Evolutionary conservation across 2,797 vertebrate genomes (phyloP).

Genomic region (Jordanella pulchra): DNA sequence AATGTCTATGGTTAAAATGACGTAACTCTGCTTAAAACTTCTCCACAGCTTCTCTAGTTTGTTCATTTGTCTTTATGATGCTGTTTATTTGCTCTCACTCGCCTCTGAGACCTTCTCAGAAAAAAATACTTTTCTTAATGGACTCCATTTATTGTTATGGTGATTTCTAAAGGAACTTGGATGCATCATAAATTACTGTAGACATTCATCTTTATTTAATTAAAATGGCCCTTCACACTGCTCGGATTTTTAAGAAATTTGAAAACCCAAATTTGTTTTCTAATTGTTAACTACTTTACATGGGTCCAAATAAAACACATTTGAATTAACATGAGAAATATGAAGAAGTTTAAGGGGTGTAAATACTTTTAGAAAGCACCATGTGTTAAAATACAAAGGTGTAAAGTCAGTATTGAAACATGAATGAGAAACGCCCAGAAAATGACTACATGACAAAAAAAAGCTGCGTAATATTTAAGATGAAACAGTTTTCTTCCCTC

Average conservation of each 20-base stretch:
- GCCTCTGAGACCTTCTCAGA: neutral
- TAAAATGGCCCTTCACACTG: neutral
- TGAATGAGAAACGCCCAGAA: neutral
- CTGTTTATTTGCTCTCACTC: neutral
- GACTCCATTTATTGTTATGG: neutral
- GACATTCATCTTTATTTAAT: neutral
- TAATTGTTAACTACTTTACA: neutral
- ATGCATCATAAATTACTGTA: neutral
- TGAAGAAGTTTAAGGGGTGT: neutral
- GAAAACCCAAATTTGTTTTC: neutral
- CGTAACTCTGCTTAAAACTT: neutral
- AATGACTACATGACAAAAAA: neutral
- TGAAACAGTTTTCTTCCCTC: neutral
- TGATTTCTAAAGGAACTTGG: neutral
- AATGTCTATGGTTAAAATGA: too few relatives aligned
- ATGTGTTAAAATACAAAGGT: constrained; percentile 55
- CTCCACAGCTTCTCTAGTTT: neutral
- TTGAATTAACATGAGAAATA: neutral
- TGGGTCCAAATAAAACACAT: neutral
- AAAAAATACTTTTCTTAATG: neutral
- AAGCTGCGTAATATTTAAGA: neutral
- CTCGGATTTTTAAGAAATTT: neutral
- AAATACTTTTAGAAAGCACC: neutral
- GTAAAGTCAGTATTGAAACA: constrained; percentile 39
- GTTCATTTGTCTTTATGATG: neutral